These are phyloP conservation scores for Chlamydotis undulata DNA, from an alignment of 2,113 vertebrate genomes.

Conservation along the genomic window DNA sequence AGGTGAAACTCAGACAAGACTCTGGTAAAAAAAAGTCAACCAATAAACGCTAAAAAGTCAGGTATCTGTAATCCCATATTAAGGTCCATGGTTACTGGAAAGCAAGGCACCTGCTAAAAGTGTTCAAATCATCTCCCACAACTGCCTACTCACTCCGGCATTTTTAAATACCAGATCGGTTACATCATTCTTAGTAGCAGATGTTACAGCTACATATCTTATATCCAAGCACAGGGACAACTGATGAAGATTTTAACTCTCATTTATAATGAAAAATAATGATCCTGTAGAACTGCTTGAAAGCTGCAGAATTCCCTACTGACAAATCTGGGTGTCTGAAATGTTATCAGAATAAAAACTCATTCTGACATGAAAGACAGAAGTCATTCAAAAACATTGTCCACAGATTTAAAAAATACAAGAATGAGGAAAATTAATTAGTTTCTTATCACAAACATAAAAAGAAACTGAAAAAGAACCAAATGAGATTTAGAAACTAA, in stretches of 20 bases:
- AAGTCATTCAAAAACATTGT: background rate
- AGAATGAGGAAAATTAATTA: background rate
- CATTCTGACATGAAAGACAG: background rate
- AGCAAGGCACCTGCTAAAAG: constrained; percentile 23
- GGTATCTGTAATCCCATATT: background rate
- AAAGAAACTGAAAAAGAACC: background rate
- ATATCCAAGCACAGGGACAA: background rate
- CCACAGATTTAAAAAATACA: background rate
- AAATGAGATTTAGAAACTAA: background rate
- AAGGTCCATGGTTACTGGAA: constrained; percentile 1
- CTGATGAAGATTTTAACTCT: constrained; percentile 6
- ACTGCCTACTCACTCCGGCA: constrained; percentile 17
- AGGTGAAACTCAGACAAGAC: background rate
- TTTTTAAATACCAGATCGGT: constrained; percentile 58
- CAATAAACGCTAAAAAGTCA: background rate
- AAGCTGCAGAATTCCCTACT: background rate
- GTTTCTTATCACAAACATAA: background rate
- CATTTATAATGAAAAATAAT: constrained; percentile 7
- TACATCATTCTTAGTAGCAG: constrained; percentile 40
- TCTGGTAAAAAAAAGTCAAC: background rate
- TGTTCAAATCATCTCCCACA: background rate
- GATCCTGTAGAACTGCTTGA: background rate
- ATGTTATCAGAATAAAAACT: background rate
- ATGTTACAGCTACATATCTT: constrained; percentile 13
- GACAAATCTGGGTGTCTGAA: background rate